Evolutionary conservation across 2,888 invertebrate genomes (phyloP).

Genomic region (Chironomus tentans): DNA sequence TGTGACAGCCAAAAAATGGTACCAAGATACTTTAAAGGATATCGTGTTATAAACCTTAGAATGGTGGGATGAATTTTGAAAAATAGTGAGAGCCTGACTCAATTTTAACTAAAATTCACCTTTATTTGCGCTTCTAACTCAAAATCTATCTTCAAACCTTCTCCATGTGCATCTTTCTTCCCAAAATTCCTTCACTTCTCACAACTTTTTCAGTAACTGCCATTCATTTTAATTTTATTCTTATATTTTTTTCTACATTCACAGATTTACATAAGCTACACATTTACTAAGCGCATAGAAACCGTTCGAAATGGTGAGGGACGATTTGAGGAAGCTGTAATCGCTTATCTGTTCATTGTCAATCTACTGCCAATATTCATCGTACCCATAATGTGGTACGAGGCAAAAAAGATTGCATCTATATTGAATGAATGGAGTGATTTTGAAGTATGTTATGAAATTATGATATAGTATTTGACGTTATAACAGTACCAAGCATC

Average conservation of each 20-base stretch:
- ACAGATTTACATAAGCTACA: conserved; percentile 49
- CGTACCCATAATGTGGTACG: conserved; percentile 58
- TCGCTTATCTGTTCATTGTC: conserved; percentile 64
- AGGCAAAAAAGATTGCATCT: conserved; percentile 52
- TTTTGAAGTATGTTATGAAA: conserved; percentile 48
- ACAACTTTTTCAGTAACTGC: background rate
- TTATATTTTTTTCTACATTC: background rate
- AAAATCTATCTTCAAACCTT: no score
- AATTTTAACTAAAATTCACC: no score
- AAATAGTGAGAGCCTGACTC: no score
- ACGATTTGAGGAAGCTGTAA: conserved; percentile 65
- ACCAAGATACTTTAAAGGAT: no score
- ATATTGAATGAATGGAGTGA: conserved; percentile 56
- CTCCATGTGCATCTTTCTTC: no score
- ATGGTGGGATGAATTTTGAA: no score
- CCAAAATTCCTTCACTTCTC: no score
- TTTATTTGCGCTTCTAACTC: no score
- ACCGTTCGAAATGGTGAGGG: conserved; percentile 53
- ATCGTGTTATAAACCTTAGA: no score
- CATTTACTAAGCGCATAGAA: conserved; percentile 53
- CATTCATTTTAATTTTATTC: background rate
- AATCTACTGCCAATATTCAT: conserved; percentile 57
- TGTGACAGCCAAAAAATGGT: no score
- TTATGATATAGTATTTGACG: background rate
- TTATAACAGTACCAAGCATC: background rate